Percentiles rank a stretch among this genome's conserved stretches.
These are phyloP conservation scores for Mus minutoides DNA, from an alignment of 2,797 vertebrate genomes.

Conservation along the genomic window DNA sequence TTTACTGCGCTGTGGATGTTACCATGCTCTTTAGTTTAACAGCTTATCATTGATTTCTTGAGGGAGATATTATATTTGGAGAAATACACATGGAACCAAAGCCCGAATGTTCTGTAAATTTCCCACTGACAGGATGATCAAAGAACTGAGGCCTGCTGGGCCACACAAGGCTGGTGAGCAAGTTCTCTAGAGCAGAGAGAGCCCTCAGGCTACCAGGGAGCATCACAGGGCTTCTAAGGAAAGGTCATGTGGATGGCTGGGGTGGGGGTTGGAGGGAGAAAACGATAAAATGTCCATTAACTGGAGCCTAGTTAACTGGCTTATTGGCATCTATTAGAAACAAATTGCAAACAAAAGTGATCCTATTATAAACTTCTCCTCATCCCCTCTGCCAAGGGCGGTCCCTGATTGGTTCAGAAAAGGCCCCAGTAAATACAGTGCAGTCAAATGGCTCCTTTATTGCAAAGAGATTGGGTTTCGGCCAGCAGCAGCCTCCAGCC, in stretches of 20 bases:
- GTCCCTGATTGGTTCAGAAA: constrained; percentile 83
- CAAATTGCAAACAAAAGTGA: constrained; percentile 96
- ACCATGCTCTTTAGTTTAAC: constrained; percentile 92
- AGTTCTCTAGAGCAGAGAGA: constrained; percentile 85
- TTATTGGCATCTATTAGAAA: constrained; percentile 97
- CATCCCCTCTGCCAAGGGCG: constrained; percentile 85
- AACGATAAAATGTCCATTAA: constrained; percentile 99
- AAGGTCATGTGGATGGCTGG: constrained; percentile 94
- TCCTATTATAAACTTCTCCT: constrained; percentile 94
- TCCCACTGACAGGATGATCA: constrained; percentile 90
- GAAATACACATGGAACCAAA: constrained; percentile 89
- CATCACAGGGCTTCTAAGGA: constrained; percentile 89
- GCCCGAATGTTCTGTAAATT: constrained; percentile 89
- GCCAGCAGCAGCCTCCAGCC: constrained; percentile 76
- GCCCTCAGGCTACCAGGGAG: constrained; percentile 84
- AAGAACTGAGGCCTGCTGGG: constrained; percentile 85
- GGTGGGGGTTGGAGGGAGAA: constrained; percentile 87
- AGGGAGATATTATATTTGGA: constrained; percentile 92
- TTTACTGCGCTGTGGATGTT: constrained; percentile 92
- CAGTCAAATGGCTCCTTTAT: constrained; percentile 84
- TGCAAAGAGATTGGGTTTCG: constrained; percentile 83
- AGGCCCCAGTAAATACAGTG: constrained; percentile 79
- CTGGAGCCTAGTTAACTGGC: constrained; percentile 94
- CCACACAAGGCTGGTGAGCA: constrained; percentile 85
- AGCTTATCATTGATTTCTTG: constrained; percentile 93